Percentiles rank a stretch among this genome's conserved stretches.
Evolutionary conservation across 2,113 vertebrate genomes (phyloP).

Genomic region (Theristicus caerulescens): DNA sequence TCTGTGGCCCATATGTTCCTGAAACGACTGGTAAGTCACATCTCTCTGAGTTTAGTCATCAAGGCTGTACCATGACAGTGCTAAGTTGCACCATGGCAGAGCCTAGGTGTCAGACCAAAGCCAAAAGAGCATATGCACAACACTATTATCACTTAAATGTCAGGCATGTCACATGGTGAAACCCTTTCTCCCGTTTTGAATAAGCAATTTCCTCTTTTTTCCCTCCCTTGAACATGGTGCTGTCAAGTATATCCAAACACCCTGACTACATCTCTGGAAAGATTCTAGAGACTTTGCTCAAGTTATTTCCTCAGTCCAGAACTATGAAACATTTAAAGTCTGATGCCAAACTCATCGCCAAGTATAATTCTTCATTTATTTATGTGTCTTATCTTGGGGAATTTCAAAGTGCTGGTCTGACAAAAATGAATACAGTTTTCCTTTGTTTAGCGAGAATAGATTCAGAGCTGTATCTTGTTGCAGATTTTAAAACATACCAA

Average conservation of each 20-base stretch:
- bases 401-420: constrained; percentile 57
- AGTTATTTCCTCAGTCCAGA: constrained; percentile 49
- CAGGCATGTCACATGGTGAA: constrained; percentile 38
- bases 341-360: constrained; percentile 48
- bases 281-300: constrained; percentile 40
- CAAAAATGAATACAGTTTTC: constrained; percentile 7
- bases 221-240: constrained; percentile 11
- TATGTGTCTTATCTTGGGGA: constrained; percentile 48
- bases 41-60: constrained; percentile 18
- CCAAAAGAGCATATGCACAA: constrained; percentile 56
- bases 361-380: constrained; percentile 59
- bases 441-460: constrained; percentile 33
- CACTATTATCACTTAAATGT: constrained; percentile 52
- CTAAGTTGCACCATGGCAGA: constrained; percentile 38
- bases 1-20: constrained; percentile 43
- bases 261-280: not conserved
- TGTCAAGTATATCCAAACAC: constrained; percentile 59
- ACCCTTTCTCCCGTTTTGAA: constrained; percentile 24
- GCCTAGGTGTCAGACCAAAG: constrained; percentile 53
- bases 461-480: constrained; percentile 22
- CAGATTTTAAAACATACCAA: not conserved
- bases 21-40: not conserved
- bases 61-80: constrained; percentile 35
- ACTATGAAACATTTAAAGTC: constrained; percentile 37
- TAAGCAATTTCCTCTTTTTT: constrained; percentile 51